Conservation (phyloP, 2,797 vertebrate genomes). For the Anisognathus igniventris region DNA sequence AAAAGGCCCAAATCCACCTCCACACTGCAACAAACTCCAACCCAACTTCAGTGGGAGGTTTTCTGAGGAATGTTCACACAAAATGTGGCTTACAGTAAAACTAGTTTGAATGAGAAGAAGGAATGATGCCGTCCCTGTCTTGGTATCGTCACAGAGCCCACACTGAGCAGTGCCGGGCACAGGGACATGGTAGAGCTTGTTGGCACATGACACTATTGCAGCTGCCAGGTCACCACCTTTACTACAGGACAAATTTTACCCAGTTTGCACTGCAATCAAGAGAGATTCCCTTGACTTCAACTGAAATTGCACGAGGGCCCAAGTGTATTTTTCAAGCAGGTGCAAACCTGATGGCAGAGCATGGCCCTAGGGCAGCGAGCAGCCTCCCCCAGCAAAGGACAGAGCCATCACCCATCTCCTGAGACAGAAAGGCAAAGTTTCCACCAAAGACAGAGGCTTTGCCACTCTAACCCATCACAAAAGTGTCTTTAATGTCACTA, state of each 20-base stretch:
- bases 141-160: not conserved
- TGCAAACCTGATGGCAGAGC: not conserved
- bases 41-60: not conserved
- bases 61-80: not conserved
- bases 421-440: not conserved
- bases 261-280: not conserved
- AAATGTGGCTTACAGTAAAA: not conserved
- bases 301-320: not conserved
- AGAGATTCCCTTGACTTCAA: not conserved
- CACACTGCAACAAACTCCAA: not conserved
- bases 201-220: fast-evolving
- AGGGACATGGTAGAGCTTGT: not conserved
- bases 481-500: not conserved
- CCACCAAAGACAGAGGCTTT: not conserved
- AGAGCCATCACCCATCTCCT: not conserved
- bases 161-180: fast-evolving
- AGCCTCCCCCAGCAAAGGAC: not conserved
- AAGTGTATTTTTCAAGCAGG: not conserved
- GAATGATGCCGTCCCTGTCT: not conserved
- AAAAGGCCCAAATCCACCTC: not conserved
- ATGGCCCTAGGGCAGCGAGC: not conserved
- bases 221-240: not conserved
- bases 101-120: not conserved
- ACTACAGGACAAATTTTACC: not conserved
- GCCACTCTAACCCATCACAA: not conserved